Evolutionary conservation across 2,113 vertebrate species (phyloP), one percentile per base, ranked within the genome.

Genomic region (Campylomormyrus tamandua): DNA sequence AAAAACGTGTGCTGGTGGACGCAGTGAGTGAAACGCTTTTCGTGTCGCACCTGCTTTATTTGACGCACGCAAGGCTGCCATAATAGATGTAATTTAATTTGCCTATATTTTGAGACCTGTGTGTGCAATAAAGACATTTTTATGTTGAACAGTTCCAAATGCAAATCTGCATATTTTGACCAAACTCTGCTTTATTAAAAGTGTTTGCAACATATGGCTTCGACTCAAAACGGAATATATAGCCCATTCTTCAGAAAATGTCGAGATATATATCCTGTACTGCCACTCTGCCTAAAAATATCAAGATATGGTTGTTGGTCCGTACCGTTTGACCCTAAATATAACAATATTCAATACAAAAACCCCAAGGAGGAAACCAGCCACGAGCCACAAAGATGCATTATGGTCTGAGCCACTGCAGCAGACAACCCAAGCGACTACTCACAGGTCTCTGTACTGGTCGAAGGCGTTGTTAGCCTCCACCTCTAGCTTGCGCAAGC

Each of bases 391-490:
- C 17, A 53, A 21, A 53, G 52, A 53, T 19, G 19, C 1, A 0
- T 53, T 21, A 21, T 6, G 5, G 52, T 21, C 52, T 53, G 52
- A 21, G 17, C 58, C 58, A n/a, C 58, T 9, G 58, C 58, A 66
- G 58, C 58, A 27, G 24, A 66, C 58, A 27, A 66, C 24, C 24
- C 24, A 24, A 66, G 24, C 58, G 2, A 15, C 49, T 13, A 97
- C 97, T 94, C 95, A 98, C 97, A 99, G 96, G 94, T 99, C 98
- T 97, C 98, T 97, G 96, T 99, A 99, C 96, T 99, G 98, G 96
- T 99, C 98, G 7, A 99, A 99, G 95, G 98, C 98, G 53, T 99
- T 99, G 94, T 99, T 99, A 94, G 98, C 98, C 94, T 99, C 98
- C 89, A 99, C 96, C 95, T 99, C 98, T 70, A 99, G 97, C 94